Conservation (phyloP, 2,888 invertebrate species). For the Ectemnius cavifrons region DNA sequence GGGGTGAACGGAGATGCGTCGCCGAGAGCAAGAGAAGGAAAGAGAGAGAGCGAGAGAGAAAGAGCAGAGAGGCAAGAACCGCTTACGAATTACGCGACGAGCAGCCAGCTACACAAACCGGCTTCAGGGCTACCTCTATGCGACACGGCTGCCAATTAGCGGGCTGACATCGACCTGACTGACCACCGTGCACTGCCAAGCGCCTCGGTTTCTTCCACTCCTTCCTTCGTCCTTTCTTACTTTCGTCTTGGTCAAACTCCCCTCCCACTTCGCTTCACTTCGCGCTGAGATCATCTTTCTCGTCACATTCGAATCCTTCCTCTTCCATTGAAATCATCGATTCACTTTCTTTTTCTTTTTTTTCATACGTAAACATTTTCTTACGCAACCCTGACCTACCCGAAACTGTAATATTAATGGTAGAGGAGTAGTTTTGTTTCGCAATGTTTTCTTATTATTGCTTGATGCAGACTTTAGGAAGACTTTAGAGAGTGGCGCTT, state of each 20-base stretch:
- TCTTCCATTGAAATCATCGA: too few relatives aligned
- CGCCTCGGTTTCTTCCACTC: conserved; percentile 51
- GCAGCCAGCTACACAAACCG: conserved; percentile 73
- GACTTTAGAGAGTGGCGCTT: too few relatives aligned
- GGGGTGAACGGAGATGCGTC: conserved; percentile 28
- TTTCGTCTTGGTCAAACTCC: conserved; percentile 30
- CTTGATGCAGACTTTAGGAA: too few relatives aligned
- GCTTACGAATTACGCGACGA: conserved; percentile 77
- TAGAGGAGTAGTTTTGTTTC: too few relatives aligned
- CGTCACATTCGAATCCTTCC: background rate
- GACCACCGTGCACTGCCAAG: conserved; percentile 71
- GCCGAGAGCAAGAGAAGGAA: conserved; percentile 29
- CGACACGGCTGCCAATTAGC: conserved; percentile 78
- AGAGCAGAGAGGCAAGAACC: conserved; percentile 64
- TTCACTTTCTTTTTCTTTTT: too few relatives aligned
- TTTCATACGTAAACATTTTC: too few relatives aligned
- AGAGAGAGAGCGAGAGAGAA: conserved; percentile 25
- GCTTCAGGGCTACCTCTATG: conserved; percentile 72
- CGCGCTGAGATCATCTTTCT: conserved; percentile 8
- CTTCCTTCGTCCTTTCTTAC: conserved; percentile 47
- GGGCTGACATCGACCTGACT: conserved; percentile 75
- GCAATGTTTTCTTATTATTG: too few relatives aligned
- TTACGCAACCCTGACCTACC: too few relatives aligned
- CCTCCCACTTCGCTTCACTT: too few relatives aligned
- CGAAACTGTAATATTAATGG: too few relatives aligned